These are phyloP conservation scores for Latrodectus geometricus DNA, from an alignment of 1,140 invertebrate genomes.

Conservation along the genomic window DNA sequence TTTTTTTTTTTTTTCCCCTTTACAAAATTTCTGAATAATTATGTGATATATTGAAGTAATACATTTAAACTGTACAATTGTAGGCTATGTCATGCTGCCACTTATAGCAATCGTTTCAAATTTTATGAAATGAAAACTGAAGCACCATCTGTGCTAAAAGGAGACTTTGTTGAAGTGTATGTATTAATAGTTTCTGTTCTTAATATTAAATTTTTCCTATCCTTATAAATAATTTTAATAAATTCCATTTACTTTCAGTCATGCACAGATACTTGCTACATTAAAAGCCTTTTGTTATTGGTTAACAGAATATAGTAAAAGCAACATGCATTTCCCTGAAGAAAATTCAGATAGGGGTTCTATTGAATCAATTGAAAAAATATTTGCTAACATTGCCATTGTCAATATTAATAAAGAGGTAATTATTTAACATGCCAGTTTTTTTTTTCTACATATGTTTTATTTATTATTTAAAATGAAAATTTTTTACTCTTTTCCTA, in stretches of 20 bases:
- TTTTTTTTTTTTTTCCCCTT: too few species aligned
- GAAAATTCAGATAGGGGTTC: conserved; percentile 66
- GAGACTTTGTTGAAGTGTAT: conserved; percentile 73
- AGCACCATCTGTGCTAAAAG: conserved; percentile 69
- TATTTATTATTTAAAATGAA: too few species aligned
- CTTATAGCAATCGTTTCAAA: conserved; percentile 69
- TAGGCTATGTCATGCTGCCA: conserved; percentile 69
- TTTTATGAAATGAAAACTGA: conserved; percentile 70
- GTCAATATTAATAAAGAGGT: conserved; percentile 69
- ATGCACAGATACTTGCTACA: conserved; percentile 77
- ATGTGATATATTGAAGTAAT: too few species aligned
- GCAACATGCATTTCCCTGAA: conserved; percentile 64
- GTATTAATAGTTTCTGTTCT: conserved; percentile 60
- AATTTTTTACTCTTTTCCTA: too few species aligned
- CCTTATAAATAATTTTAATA: neutral
- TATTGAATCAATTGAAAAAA: conserved; percentile 68
- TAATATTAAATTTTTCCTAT: neutral
- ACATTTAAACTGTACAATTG: conserved; percentile 25
- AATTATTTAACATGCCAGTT: neutral
- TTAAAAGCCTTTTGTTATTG: conserved; percentile 78
- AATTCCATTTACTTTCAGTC: conserved; percentile 70
- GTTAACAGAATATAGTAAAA: conserved; percentile 69
- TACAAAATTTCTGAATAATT: too few species aligned
- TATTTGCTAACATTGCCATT: conserved; percentile 66
- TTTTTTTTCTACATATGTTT: too few species aligned